phyloP scores from a whole-genome alignment of 2,888 invertebrate species.

The Nemurella pictetii region DNA sequence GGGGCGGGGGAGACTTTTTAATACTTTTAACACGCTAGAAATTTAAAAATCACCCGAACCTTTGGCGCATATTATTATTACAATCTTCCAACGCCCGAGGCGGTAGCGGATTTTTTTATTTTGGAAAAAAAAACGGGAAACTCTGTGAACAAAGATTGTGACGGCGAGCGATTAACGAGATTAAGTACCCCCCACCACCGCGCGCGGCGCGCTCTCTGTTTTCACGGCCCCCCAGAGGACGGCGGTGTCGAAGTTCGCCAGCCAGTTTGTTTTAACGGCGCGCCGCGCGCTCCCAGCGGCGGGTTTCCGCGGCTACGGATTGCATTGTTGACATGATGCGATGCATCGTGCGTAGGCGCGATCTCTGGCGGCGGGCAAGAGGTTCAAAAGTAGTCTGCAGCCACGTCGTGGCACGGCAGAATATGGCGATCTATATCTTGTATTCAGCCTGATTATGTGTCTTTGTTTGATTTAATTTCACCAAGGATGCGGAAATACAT shows the following conservation, averaged over 20 bases:
- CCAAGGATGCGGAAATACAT: too few relatives aligned
- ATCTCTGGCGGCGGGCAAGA: too few relatives aligned
- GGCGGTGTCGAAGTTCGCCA: not conserved
- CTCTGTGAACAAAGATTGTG: not conserved
- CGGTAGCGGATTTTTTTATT: not conserved
- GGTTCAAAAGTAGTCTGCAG: too few relatives aligned
- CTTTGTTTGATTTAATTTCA: too few relatives aligned
- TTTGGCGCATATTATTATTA: not conserved
- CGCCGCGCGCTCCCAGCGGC: not conserved
- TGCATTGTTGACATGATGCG: not conserved
- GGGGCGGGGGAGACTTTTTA: constrained; percentile 16
- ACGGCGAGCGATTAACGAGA: not conserved
- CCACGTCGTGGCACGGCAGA: too few relatives aligned
- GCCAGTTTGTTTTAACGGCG: not conserved
- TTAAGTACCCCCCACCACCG: not conserved
- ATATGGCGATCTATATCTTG: too few relatives aligned
- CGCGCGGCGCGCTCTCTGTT: not conserved
- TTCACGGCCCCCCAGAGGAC: not conserved
- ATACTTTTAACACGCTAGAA: constrained; percentile 28
- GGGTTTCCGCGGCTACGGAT: not conserved
- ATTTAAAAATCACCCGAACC: constrained; percentile 19
- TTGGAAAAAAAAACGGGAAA: not conserved
- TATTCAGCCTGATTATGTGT: too few relatives aligned
- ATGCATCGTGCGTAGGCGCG: too few relatives aligned
- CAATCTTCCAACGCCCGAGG: not conserved